Conservation (phyloP, 2,888 invertebrate genomes). For the Cephus sareptanus region DNA sequence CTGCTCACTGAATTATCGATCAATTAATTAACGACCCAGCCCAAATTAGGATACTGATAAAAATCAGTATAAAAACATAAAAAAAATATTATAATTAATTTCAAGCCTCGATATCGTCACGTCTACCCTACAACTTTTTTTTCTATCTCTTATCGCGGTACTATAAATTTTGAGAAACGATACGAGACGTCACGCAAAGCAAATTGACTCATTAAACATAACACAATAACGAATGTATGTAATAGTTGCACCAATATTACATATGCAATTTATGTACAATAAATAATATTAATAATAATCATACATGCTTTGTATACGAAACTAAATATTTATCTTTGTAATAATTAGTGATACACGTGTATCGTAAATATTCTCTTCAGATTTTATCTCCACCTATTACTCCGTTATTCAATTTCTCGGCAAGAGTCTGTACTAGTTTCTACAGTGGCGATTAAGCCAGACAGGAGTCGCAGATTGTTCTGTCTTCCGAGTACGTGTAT, state of each 20-base stretch:
- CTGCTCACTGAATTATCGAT: slow-evolving; percentile 13
- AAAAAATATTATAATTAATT: no score
- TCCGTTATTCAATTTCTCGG: not conserved
- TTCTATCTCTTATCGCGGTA: no score
- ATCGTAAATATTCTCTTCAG: not conserved
- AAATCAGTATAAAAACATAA: not conserved
- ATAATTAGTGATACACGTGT: not conserved
- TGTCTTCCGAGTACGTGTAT: not conserved
- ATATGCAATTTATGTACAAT: not conserved
- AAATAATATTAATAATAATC: not conserved
- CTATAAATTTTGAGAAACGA: no score
- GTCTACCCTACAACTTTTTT: no score
- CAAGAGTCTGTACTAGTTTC: not conserved
- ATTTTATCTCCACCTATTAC: not conserved
- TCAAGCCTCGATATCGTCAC: no score
- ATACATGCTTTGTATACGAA: not conserved
- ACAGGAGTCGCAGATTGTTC: not conserved
- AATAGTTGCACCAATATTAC: not conserved
- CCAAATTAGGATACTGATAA: not conserved
- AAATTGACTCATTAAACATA: no score
- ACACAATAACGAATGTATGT: no score
- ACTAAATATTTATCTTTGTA: not conserved
- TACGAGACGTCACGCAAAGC: no score
- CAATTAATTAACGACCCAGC: slow-evolving; percentile 8
- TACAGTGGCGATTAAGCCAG: not conserved